Evolutionary conservation across 2,113 vertebrate genomes (phyloP), one percentile per base, ranked within the genome.

Genomic region (Mionectes macconnelli): DNA sequence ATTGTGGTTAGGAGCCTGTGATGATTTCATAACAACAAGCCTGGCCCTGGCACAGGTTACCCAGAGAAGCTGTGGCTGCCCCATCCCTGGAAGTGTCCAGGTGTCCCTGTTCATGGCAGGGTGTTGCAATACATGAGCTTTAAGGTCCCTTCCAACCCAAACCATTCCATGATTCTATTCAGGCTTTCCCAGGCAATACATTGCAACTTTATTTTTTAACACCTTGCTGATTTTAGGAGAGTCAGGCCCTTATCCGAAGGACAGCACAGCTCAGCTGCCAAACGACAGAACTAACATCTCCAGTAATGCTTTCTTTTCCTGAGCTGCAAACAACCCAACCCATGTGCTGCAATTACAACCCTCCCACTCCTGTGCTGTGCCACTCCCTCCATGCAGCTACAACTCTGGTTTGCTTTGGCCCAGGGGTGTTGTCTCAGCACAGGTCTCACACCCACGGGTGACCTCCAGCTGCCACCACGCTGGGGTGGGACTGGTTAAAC

Each of bases 61-160:
- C n/a, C 66, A 56, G 57, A 72, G 21, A 5, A 28, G 85, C 75
- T 56, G 75, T 0, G 66, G 66, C 66, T 79, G 56, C 67, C 57
- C 57, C 67, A 31, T 64, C 49, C 75, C 75, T 87, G 84, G 40
- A 30, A 79, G 74, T 55, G 64, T 21, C 47, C 64, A 5, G 42
- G 42, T n/a, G 85, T 56, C 67, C 42, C 59, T 88, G 67, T 47
- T 25, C 85, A 14, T 16, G 64, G 63, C 55, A 23, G 55, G 39
- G n/a, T 8, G 57, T 20, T 66, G 57, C 10, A 17, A 10, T 56
- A 57, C n/a, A 1, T 3, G 67, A 31, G 9, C 3, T 64, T 35
- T 49, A 0, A 0, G 47, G 7, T 56, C 57, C 35, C 4, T 35
- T 1, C 19, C 4, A 4, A 1, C 25, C 42, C 67, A 64, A 10